These are phyloP conservation scores for Phrixothrix hirtus DNA, from an alignment of 2,888 invertebrate species.

Conservation along the genomic window DNA sequence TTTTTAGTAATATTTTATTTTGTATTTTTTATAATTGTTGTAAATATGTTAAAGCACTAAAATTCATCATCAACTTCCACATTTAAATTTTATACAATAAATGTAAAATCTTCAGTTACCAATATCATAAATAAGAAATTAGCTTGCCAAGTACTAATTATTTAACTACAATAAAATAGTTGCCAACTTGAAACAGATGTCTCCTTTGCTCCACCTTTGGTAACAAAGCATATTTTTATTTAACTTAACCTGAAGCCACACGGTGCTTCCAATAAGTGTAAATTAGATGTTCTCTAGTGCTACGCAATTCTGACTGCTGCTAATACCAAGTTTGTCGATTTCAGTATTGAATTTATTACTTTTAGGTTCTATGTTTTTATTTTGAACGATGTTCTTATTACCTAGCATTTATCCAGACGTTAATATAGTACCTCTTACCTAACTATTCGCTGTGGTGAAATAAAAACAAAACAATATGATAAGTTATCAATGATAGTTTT, in stretches of 20 bases:
- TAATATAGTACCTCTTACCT: not conserved
- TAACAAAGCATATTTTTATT: too few species aligned
- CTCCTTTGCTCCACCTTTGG: too few species aligned
- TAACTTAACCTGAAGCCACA: constrained; percentile 8
- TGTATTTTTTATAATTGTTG: too few species aligned
- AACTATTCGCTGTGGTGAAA: not conserved
- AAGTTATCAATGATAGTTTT: not conserved
- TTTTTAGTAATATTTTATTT: too few species aligned
- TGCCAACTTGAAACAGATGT: too few species aligned
- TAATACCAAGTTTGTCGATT: constrained; percentile 52
- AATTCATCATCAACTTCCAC: too few species aligned
- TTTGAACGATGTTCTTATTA: not conserved
- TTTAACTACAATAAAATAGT: too few species aligned
- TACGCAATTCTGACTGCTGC: constrained; percentile 55
- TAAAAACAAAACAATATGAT: not conserved
- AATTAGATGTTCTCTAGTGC: constrained; percentile 46
- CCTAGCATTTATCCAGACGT: not conserved
- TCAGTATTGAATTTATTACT: constrained; percentile 48
- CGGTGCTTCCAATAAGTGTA: constrained; percentile 14
- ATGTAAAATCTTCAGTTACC: too few species aligned
- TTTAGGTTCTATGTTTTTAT: not conserved
- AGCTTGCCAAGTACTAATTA: too few species aligned
- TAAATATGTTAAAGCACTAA: too few species aligned
- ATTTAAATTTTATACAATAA: too few species aligned
- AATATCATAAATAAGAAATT: too few species aligned